Base-by-base conservation (phyloP, 2,797 vertebrate genomes). In the Chiloscyllium punctatum region DNA sequence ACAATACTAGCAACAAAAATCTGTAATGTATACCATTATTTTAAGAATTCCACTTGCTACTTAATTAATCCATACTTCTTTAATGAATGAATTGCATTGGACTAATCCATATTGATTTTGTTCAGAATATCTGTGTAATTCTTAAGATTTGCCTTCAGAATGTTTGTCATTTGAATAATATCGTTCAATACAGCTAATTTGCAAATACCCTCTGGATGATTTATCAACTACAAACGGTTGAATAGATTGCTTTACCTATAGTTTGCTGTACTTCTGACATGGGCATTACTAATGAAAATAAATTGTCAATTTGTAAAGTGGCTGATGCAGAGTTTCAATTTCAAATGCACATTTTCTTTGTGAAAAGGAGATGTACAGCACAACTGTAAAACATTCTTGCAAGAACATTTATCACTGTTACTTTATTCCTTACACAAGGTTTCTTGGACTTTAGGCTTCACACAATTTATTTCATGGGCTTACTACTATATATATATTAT, bases 261-360 rank as follows among this genome's bases (percentile, higher is more conserved):
- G 37, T 68, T 84, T 84, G 42, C 82, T 84, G 21, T 82, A 48
- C 82, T 84, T 84, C 42, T 84, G 21, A 42, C 21, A 1, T 8
- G 18, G 37, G 82, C 42, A 48, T 84, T 48, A 23, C 48, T 84
- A 84, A 84, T 25, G 42, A 84, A 84, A 84, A 84, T 48, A 92
- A 37, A 68, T 92, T 7, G n/a, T 9, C 33, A 92, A 68, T n/a
- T 91, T 68, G 62, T 68, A 68, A 92, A 68, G 62, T 92, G 7
- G 33, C 21, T 92, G 62, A 37, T 66, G 33, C 88, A 91, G 88
- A 66, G 23, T 37, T 92, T 68, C 62, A 92, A 68, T 33, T 66
- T 69, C 90, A 92, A 68, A 42, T 92, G 18, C 68, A 33, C 62
- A 68, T 37, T 92, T 92, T 92, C 62, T 68, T n/a, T 92, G 88